A percentile compares a stretch with the other conserved stretches of the same genome.
Evolutionary conservation across 2,797 vertebrate genomes (phyloP).

Genomic region (Etheostoma nigrum): DNA sequence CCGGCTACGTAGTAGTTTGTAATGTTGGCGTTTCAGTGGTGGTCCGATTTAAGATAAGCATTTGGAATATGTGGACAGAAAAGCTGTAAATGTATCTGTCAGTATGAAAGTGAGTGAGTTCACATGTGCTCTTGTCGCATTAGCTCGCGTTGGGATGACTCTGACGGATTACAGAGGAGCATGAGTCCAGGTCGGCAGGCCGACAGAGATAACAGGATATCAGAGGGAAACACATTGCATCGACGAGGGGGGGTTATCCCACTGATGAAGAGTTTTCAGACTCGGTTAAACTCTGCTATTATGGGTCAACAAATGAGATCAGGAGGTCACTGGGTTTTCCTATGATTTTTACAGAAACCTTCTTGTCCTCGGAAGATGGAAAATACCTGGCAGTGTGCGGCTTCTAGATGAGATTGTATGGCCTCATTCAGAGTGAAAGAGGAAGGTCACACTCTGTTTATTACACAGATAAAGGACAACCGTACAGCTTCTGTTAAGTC

Average conservation of each 20-base stretch:
- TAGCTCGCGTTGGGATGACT: slow-evolving; percentile 9
- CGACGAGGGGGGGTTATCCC: slow-evolving; percentile 14
- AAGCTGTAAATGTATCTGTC: background rate
- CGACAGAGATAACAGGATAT: slow-evolving; percentile 44
- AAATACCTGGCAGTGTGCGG: slow-evolving; percentile 3
- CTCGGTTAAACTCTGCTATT: slow-evolving; percentile 21
- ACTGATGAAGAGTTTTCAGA: slow-evolving; percentile 41
- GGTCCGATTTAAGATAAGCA: background rate
- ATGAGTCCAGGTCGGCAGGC: slow-evolving; percentile 55
- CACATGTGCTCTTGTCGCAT: background rate
- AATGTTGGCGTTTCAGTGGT: background rate
- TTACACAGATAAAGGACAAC: slow-evolving; percentile 24
- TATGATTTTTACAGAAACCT: slow-evolving; percentile 37
- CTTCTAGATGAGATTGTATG: slow-evolving; percentile 42
- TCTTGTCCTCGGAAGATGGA: slow-evolving; percentile 37
- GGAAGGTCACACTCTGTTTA: slow-evolving; percentile 28
- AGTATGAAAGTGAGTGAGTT: slow-evolving; percentile 11
- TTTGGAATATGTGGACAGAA: background rate
- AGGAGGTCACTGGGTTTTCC: slow-evolving; percentile 34
- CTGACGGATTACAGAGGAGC: slow-evolving; percentile 32
- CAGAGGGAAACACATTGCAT: slow-evolving; percentile 21
- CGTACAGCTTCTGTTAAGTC: slow-evolving; percentile 7
- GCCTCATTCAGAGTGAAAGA: slow-evolving; percentile 40
- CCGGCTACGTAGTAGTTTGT: background rate
- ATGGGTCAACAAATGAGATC: slow-evolving; percentile 55